These are phyloP conservation scores for Gymnoscopelus microlampas DNA, from an alignment of 2,797 vertebrate species.

Conservation along the genomic window DNA sequence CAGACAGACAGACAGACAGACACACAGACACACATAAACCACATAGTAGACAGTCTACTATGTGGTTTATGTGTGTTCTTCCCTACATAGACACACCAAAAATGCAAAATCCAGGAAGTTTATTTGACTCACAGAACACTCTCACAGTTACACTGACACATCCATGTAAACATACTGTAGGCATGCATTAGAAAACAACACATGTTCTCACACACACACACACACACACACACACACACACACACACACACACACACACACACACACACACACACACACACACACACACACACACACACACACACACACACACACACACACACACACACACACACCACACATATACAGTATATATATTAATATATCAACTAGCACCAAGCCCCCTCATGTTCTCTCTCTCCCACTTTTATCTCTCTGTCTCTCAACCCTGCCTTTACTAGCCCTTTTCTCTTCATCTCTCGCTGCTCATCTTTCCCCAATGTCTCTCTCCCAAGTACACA, in stretches of 20 bases:
- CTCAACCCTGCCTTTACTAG: not conserved
- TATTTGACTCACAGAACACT: too few species aligned
- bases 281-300: constrained; percentile 8
- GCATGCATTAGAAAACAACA: constrained; percentile 14
- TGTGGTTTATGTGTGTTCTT: too few species aligned
- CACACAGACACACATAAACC: too few species aligned
- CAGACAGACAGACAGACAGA: too few species aligned
- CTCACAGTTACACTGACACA: too few species aligned
- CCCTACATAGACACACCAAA: too few species aligned
- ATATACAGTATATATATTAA: too few species aligned
- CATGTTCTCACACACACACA: not conserved
- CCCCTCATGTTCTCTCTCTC: not conserved
- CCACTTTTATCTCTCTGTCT: not conserved
- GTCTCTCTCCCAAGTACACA: constrained; percentile 59
- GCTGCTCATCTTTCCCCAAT: not conserved
- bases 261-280: constrained; percentile 28
- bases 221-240: too few species aligned
- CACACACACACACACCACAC: constrained; percentile 7
- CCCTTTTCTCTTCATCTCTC: constrained; percentile 51
- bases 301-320: not conserved
- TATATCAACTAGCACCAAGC: not conserved
- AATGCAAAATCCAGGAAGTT: too few species aligned
- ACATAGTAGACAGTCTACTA: too few species aligned
- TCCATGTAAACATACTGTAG: too few species aligned
- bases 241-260: constrained; percentile 8